These are phyloP conservation scores for Labeo rohita DNA, from an alignment of 2,113 vertebrate genomes.

Conservation along the genomic window DNA sequence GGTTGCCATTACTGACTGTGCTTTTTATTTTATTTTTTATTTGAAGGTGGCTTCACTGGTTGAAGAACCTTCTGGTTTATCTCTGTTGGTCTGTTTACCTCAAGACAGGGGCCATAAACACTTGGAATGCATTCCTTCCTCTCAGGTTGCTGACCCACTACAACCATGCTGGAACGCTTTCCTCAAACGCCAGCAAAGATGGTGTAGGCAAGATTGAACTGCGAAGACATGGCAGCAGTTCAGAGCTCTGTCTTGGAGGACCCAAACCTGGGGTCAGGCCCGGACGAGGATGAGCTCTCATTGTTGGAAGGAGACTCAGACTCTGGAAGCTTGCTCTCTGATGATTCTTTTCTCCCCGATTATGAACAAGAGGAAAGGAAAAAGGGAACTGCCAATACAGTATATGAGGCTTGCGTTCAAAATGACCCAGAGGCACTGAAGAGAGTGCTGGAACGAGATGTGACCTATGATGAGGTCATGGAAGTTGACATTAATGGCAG, in stretches of 20 bases:
- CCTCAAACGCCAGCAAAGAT: conserved; percentile 27
- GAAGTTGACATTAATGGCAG: conserved; percentile 83
- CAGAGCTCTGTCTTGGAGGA: conserved; percentile 40
- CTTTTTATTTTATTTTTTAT: not conserved
- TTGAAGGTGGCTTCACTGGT: not conserved
- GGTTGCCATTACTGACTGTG: not conserved
- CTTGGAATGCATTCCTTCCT: not conserved
- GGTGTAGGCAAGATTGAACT: conserved; percentile 35
- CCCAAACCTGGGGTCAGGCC: conserved; percentile 64
- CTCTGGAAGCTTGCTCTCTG: conserved; percentile 74
- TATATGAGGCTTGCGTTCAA: conserved; percentile 80
- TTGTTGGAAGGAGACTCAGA: conserved; percentile 61
- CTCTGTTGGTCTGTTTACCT: conserved; percentile 8
- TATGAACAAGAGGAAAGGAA: conserved; percentile 16
- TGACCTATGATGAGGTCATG: conserved; percentile 77
- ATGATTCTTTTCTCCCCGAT: conserved; percentile 77
- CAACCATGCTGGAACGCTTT: not conserved
- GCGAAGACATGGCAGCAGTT: conserved; percentile 63
- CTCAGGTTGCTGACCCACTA: not conserved
- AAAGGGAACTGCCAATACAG: not conserved
- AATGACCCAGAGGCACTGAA: conserved; percentile 75
- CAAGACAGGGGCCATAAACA: not conserved
- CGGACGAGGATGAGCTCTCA: conserved; percentile 57
- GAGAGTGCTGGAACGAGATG: conserved; percentile 73
- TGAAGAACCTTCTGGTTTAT: not conserved